Evolutionary conservation across 2,797 vertebrate species (phyloP).

Genomic region (Enoplosus armatus): DNA sequence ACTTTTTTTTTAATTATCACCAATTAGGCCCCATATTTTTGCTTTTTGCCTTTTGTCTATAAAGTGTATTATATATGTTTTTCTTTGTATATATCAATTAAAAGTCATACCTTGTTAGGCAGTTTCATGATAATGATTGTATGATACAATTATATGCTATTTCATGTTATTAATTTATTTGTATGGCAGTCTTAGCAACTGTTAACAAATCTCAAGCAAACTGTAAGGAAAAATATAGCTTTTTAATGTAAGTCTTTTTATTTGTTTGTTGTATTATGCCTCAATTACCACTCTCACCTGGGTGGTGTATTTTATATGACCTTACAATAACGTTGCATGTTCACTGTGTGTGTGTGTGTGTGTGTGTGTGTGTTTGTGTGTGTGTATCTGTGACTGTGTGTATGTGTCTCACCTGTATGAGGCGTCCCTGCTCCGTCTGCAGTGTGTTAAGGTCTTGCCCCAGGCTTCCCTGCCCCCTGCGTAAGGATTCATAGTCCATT

Average conservation of each 20-base stretch:
- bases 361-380: not conserved
- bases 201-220: not conserved
- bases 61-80: not conserved
- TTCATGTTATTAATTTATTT: not conserved
- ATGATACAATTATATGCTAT: not conserved
- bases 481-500: slow-evolving; percentile 90
- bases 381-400: too few species aligned
- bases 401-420: slow-evolving; percentile 91
- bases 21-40: not conserved
- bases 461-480: slow-evolving; percentile 90
- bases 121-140: not conserved
- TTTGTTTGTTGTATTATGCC: not conserved
- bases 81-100: not conserved
- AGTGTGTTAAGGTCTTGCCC: slow-evolving; percentile 93
- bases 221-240: not conserved
- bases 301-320: not conserved
- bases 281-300: not conserved
- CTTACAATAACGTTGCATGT: not conserved
- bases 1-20: not conserved
- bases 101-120: too few species aligned
- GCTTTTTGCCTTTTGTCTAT: not conserved
- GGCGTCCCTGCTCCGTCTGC: slow-evolving; percentile 93
- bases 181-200: not conserved
- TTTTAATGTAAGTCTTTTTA: too few species aligned
- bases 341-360: slow-evolving; percentile 4